These are phyloP conservation scores for Noctilio leporinus DNA, from an alignment of 2,113 vertebrate species.

Conservation along the genomic window DNA sequence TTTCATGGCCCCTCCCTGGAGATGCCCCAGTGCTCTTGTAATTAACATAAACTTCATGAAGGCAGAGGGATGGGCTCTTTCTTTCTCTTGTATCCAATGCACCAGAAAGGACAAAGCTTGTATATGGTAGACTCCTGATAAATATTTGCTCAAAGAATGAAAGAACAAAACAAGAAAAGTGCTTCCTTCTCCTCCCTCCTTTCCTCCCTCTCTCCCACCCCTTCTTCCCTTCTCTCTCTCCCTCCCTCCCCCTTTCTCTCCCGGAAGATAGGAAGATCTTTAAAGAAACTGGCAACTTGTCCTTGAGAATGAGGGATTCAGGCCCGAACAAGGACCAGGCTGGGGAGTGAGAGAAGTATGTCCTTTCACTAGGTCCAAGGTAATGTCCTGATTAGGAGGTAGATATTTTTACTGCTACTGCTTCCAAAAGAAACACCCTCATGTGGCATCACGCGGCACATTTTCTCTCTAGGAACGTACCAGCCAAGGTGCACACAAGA, in stretches of 20 bases:
- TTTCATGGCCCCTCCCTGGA: neutral
- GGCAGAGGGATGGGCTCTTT: neutral
- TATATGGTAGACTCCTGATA: neutral
- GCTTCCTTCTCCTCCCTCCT: neutral
- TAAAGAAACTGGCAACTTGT: neutral
- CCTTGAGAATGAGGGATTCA: neutral
- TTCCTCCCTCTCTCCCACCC: neutral
- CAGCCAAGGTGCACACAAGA: neutral
- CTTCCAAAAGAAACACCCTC: neutral
- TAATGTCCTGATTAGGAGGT: neutral
- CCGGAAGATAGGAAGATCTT: neutral
- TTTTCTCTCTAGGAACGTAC: neutral
- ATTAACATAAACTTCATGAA: neutral
- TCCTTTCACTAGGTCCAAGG: neutral
- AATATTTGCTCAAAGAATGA: neutral
- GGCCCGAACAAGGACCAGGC: neutral
- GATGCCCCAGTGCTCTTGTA: too few species aligned
- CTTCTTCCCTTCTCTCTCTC: neutral
- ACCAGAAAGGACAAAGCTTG: neutral
- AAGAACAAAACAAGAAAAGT: neutral
- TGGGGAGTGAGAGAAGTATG: neutral
- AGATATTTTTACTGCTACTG: neutral
- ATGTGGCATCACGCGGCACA: accelerated
- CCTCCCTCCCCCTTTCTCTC: too few species aligned
- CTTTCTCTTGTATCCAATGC: neutral